A percentile compares a stretch with the other conserved stretches of the same genome.
phyloP scores from a whole-genome alignment of 2,113 vertebrate species.

The Indicator maculatus region DNA sequence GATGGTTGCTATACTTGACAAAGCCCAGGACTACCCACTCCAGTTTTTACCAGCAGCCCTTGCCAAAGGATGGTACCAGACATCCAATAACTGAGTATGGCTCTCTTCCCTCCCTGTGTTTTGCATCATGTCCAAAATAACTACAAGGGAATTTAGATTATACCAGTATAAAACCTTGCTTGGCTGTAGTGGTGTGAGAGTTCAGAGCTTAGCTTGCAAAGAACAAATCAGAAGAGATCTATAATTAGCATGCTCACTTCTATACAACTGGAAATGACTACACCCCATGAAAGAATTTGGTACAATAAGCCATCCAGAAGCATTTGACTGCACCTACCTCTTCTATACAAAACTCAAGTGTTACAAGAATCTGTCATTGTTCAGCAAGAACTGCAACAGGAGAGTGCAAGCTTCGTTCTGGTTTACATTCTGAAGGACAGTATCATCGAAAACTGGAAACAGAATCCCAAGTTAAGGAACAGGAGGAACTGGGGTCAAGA shows the following conservation, averaged over 20 bases:
- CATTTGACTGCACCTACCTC: constrained; percentile 75
- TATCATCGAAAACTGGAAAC: constrained; percentile 56
- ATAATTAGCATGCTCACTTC: neutral
- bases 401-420: constrained; percentile 71
- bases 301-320: constrained; percentile 79
- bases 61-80: constrained; percentile 49
- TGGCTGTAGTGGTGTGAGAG: constrained; percentile 35
- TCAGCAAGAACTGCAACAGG: constrained; percentile 69
- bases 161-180: constrained; percentile 2
- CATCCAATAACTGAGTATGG: neutral
- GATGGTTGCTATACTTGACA: neutral
- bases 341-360: constrained; percentile 69
- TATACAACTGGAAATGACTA: constrained; percentile 29
- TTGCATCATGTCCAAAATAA: neutral
- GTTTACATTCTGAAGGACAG: constrained; percentile 78
- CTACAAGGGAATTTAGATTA: constrained; percentile 37
- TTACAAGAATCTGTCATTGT: constrained; percentile 60
- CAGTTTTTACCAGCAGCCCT: constrained; percentile 17
- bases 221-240: constrained; percentile 21
- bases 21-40: constrained; percentile 33
- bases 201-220: neutral
- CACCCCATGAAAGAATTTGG: constrained; percentile 40
- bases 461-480: constrained; percentile 46
- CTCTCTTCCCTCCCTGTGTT: constrained; percentile 9
- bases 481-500: neutral